Evolutionary conservation across 2,888 invertebrate species (phyloP).

Genomic region (Aquatica leii): DNA sequence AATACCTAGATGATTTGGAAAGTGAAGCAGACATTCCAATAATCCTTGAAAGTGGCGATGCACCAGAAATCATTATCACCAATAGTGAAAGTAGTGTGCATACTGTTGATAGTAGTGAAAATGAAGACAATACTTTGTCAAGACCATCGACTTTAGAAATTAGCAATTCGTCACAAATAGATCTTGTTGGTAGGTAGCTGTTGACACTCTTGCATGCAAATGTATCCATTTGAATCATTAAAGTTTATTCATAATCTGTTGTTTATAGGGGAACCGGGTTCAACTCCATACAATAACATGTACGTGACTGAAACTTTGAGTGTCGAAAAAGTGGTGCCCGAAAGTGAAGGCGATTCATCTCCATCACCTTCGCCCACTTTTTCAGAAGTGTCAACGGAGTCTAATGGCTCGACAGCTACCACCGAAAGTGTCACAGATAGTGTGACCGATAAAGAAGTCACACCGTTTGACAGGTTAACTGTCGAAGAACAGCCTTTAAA

Average conservation of each 20-base stretch:
- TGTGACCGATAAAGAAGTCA: conserved; percentile 7
- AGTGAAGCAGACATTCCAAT: conserved; percentile 45
- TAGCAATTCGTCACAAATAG: conserved; percentile 17
- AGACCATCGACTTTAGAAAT: conserved; percentile 23
- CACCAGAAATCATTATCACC: neutral
- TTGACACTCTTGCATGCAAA: no score
- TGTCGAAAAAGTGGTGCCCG: conserved; percentile 11
- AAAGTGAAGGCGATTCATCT: conserved; percentile 46
- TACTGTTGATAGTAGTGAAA: no score
- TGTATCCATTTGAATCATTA: neutral
- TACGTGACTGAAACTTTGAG: conserved; percentile 53
- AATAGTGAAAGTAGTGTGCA: neutral
- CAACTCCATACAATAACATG: conserved; percentile 60
- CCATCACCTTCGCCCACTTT: conserved; percentile 53
- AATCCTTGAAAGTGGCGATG: neutral
- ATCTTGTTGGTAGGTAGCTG: conserved; percentile 20
- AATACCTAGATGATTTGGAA: conserved; percentile 56
- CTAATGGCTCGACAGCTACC: conserved; percentile 42
- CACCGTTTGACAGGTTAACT: neutral
- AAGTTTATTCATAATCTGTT: neutral
- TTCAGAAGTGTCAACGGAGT: conserved; percentile 49
- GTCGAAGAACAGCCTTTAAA: neutral
- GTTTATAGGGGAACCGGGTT: conserved; percentile 55
- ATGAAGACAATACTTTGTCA: conserved; percentile 1
- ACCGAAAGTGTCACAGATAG: conserved; percentile 36